Evolutionary conservation across 37 sponge, comb jelly and placozoan genomes (phyloP), one percentile per base, ranked within the genome.

Genomic region (Amphimedon queenslandica): DNA sequence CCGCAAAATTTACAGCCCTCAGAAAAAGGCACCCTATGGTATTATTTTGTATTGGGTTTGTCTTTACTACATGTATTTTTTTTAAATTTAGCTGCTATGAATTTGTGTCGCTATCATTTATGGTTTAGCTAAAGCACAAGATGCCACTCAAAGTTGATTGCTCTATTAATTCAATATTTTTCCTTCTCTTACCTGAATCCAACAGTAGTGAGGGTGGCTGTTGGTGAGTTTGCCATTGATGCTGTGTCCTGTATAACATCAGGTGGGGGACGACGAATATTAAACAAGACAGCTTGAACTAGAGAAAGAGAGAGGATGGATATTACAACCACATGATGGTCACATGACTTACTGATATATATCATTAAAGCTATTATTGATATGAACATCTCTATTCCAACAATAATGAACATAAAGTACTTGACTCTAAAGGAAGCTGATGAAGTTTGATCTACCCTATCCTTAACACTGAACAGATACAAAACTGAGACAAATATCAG

Each of bases 151-250:
- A n/a, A n/a, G n/a, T n/a, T n/a, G n/a, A n/a, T n/a, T n/a, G n/a
- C n/a, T n/a, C n/a, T n/a, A n/a, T n/a, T n/a, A n/a, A n/a, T n/a
- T 8, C 53, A 47, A 47, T 13, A 18, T 47, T 18, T 18, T 47
- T 47, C 13, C 13, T 28, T 63, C 5, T 5, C 75, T 1, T 37
- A 88, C 84, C 89, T 87, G 70, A 88, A 88, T 67, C 89, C 89
- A 0, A 88, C 80, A 2, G 72, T 79, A 42, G 80, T 64, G 20
- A 74, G 66, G 11, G 85, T 69, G 20, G 42, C 29, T 0, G 84
- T 83, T 42, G 72, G 75, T 34, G 75, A 66, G 23, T 69, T 37
- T 11, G 80, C 35, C 3, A 73, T 75, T 36, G 39, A 61, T 37
- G 32, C 33, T 0, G 81, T 88, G 34, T 88, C 84, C 43, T 73